Evolutionary conservation across 1,140 invertebrate species (phyloP), one percentile per base, ranked within the genome.

Genomic region (Microvelia longipes): DNA sequence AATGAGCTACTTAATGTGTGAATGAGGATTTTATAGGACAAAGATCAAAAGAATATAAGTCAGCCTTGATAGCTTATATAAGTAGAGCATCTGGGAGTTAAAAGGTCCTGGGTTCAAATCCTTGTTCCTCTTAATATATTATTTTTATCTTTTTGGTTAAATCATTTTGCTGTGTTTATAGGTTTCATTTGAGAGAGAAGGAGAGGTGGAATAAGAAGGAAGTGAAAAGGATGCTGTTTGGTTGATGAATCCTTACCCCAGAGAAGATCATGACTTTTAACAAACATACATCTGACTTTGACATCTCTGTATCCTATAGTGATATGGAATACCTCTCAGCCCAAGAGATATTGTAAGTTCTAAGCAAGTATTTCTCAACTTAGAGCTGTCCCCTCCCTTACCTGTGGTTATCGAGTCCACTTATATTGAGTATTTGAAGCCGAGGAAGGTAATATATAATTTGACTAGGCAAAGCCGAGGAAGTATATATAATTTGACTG

Each of bases 201-300:
- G 85, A 90, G 73, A 86, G 87, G 28, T 86, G 85, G 27, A 75
- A 77, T 63, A 76, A 80, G n/a, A 86, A 85, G 74, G 81, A 88
- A 79, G 88, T 96, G 2, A 92, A 88, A 76, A 84, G 93, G 69
- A 94, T 88, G 0, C 82, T 98, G 2, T 99, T 98, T 79, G 87
- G 89, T 82, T 86, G 66, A 95, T 95, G 87, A 98, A 98, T 81
- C 85, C 89, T 0, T 98, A 91, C 80, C 95, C 97, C 93, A 97
- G 79, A 98, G 81, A 99, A 99, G 80, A 94, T 98, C 14, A 93
- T 99, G 75, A 98, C 96, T 13, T 99, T 99, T 80, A 98, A 96
- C 79, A 98, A 97, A 78, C 92, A 98, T 77, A 86, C 87, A 2
- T 85, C 85, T 66, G 93, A 99, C 81, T 99, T 99, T 81, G 82